Evolutionary conservation across 2,113 vertebrate species (phyloP), one percentile per base, ranked within the genome.

Genomic region (Perca flavescens): DNA sequence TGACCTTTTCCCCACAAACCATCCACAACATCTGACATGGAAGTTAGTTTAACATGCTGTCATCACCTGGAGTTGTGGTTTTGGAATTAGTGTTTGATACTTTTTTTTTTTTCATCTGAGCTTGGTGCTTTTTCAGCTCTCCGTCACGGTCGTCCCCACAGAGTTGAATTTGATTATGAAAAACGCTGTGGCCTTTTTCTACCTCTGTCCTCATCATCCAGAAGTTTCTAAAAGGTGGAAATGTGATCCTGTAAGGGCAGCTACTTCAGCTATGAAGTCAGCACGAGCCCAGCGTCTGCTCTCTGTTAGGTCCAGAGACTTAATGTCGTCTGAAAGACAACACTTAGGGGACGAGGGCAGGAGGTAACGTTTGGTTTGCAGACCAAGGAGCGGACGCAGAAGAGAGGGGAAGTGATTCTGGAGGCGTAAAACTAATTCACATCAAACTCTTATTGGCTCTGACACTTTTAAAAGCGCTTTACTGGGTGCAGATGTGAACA

Each of bases 291-390:
- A 1, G 25, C 43, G 25, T 64, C 50, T 63, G 77, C 40, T 82
- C 49, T 68, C 5, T 10, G 25, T 86, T 16, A 64, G 36, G 5
- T 9, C 17, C 6, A 3, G n/a, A 57, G 17, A 1, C 63, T 15
- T 63, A 12, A 82, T 74, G 63, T 53, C 4, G 14, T 69, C 84
- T 86, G 84, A 79, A 79, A 28, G 79, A 68, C 25, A 25, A 50
- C 25, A 25, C 43, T 77, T 22, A 65, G 60, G 77, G 14, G 49
- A 25, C 31, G 10, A 40, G 31, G 72, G 34, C 34, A 34, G 34
- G 34, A 34, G 34, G 34, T 34, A 34, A 6, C 34, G 15, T 43
- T 54, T 65, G 74, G 15, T 64, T 54, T 63, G 58, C 46, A 36
- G 43, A 5, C 28, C 28, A 14, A 36, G 34, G 34, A 36, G 34